Conservation (phyloP, 2,888 invertebrate genomes). For the Drosophila eohydei region DNA sequence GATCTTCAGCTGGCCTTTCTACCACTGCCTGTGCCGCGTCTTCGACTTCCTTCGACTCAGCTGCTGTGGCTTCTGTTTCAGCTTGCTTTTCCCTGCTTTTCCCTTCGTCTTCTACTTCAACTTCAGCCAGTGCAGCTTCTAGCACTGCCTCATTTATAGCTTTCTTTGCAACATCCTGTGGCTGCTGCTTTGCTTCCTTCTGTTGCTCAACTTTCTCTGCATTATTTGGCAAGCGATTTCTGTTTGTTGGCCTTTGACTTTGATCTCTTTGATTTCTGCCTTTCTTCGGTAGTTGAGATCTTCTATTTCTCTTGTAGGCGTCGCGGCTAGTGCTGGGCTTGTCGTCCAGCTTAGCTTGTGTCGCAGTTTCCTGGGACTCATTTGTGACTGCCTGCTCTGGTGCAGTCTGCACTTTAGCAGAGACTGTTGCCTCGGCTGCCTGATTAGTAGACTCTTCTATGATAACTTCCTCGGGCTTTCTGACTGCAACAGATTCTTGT, state of each 20-base stretch:
- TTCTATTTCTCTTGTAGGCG: conserved; percentile 41
- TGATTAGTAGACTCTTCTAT: neutral
- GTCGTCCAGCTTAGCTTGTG: conserved; percentile 29
- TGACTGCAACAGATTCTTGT: neutral
- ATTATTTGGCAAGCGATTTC: conserved; percentile 33
- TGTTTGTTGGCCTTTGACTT: conserved; percentile 61
- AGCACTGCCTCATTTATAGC: too few relatives aligned
- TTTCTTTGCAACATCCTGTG: neutral
- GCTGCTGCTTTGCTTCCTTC: neutral
- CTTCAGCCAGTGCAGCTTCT: neutral
- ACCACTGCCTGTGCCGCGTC: neutral
- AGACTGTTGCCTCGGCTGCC: neutral
- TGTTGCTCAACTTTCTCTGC: neutral
- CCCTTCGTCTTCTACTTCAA: neutral
- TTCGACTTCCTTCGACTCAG: neutral
- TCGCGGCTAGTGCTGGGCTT: conserved; percentile 64
- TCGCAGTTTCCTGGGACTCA: neutral
- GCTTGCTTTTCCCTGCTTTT: neutral
- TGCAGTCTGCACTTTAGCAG: too few relatives aligned
- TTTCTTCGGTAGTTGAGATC: conserved; percentile 57
- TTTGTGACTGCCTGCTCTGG: neutral
- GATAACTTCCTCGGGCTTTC: too few relatives aligned
- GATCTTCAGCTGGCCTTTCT: neutral
- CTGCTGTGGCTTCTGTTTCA: neutral
- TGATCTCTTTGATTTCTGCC: conserved; percentile 46